These are phyloP conservation scores for Torymus aiolomorphi DNA, from an alignment of 2,888 invertebrate species.

Conservation along the genomic window DNA sequence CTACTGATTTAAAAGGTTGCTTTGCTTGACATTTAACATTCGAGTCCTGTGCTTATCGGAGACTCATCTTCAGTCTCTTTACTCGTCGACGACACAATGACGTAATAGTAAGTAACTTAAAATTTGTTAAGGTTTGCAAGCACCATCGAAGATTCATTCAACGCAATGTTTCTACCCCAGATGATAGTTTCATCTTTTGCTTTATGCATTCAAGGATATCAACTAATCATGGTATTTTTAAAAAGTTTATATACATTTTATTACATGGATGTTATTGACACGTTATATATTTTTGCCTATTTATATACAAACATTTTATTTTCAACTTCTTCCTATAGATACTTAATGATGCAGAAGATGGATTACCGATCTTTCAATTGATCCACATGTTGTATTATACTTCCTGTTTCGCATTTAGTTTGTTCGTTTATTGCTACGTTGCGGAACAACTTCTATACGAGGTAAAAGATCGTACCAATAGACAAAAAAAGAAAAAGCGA, in stretches of 20 bases:
- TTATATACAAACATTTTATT: no score
- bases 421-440: conserved; percentile 57
- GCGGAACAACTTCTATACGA: conserved; percentile 51
- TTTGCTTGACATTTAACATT: no score
- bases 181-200: conserved; percentile 56
- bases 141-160: conserved; percentile 61
- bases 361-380: conserved; percentile 46
- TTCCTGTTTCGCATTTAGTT: conserved; percentile 49
- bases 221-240: conserved; percentile 56
- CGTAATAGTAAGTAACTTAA: no score
- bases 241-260: no score
- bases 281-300: no score
- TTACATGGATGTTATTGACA: no score
- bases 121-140: conserved; percentile 50
- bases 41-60: not conserved
- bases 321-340: conserved; percentile 27
- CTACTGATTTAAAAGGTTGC: no score
- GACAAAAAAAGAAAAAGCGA: no score
- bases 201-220: conserved; percentile 63
- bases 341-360: conserved; percentile 26
- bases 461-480: conserved; percentile 30
- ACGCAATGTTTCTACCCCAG: conserved; percentile 59
- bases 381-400: conserved; percentile 55
- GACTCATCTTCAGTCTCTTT: not conserved
- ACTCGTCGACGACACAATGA: not conserved